Conservation (phyloP, 2,888 invertebrate genomes). For the Helicoverpa assulta region DNA sequence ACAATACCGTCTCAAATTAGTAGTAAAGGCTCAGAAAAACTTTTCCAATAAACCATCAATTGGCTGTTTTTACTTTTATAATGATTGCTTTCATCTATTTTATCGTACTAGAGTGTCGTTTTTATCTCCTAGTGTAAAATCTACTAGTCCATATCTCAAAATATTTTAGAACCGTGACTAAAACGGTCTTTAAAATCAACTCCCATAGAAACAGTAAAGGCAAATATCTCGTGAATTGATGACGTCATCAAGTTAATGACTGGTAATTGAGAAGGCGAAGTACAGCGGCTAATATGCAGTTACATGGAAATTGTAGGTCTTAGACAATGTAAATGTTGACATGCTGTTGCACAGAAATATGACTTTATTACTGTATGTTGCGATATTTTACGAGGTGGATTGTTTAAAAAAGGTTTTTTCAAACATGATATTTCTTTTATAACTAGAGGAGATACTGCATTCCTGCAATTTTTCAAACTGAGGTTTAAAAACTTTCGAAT, state of each 20-base stretch:
- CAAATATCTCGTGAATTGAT: constrained; percentile 39
- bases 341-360: neutral
- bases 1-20: no score
- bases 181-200: constrained; percentile 16
- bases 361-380: neutral
- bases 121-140: no score
- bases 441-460: neutral
- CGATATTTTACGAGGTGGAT: neutral
- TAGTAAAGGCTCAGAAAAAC: constrained; percentile 36
- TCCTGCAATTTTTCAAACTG: neutral
- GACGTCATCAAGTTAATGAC: constrained; percentile 62
- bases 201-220: constrained; percentile 26
- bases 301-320: constrained; percentile 34
- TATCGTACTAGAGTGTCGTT: neutral
- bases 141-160: neutral
- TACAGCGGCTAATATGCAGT: constrained; percentile 26
- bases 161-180: neutral
- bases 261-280: constrained; percentile 56
- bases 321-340: constrained; percentile 12
- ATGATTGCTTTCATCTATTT: no score
- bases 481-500: neutral
- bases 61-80: constrained; percentile 16
- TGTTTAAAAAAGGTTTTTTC: neutral
- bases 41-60: constrained; percentile 46
- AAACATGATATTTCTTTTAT: no score